Evolutionary conservation across 2,113 vertebrate species (phyloP).

Genomic region (Engraulis encrasicolus): DNA sequence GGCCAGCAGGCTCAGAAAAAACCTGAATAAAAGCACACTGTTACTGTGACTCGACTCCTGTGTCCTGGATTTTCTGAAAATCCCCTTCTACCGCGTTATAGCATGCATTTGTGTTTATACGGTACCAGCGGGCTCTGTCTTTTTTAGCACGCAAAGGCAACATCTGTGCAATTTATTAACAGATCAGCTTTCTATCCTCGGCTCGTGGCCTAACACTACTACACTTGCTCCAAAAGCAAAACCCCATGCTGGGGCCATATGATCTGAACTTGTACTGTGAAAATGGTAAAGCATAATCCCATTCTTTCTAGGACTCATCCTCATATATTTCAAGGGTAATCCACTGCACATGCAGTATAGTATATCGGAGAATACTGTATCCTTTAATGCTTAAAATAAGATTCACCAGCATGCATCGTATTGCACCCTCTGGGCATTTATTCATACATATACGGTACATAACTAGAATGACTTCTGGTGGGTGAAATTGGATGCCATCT

Average conservation of each 20-base stretch:
- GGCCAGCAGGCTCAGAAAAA: conserved; percentile 52
- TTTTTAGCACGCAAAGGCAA: conserved; percentile 15
- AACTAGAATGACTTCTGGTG: neutral
- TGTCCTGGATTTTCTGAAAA: conserved; percentile 32
- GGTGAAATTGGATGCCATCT: neutral
- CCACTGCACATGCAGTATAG: too few relatives aligned
- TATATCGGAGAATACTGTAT: neutral
- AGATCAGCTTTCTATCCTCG: conserved; percentile 1
- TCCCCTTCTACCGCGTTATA: conserved; percentile 25
- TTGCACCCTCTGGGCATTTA: neutral
- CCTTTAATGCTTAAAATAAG: neutral
- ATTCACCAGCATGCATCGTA: neutral
- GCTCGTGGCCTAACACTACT: too few relatives aligned
- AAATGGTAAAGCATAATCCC: conserved; percentile 2
- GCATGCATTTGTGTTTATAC: conserved; percentile 10
- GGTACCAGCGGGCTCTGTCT: neutral
- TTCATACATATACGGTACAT: neutral
- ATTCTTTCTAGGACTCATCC: neutral
- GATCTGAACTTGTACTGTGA: neutral
- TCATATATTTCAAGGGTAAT: conserved; percentile 3
- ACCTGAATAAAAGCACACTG: conserved; percentile 59
- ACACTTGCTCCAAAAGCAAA: too few relatives aligned
- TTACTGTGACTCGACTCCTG: conserved; percentile 46
- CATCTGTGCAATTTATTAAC: conserved; percentile 16
- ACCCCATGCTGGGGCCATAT: neutral